These are phyloP conservation scores for Tylochromis polylepis DNA, from an alignment of 2,113 vertebrate genomes.

Conservation along the genomic window DNA sequence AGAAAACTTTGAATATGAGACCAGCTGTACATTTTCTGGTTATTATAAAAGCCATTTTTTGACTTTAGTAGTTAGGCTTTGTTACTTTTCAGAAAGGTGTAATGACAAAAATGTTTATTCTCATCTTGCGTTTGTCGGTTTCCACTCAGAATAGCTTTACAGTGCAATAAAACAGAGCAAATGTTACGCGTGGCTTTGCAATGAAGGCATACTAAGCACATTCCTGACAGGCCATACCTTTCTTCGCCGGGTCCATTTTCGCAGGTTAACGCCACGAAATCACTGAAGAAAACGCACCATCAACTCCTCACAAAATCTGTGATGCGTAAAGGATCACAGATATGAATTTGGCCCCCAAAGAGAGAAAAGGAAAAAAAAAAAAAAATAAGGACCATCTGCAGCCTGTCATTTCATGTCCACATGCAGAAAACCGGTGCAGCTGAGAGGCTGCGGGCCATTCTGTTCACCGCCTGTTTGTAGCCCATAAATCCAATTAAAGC, in stretches of 20 bases:
- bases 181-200: background rate
- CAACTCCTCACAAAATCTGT: slow-evolving; percentile 26
- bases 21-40: background rate
- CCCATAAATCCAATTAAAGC: slow-evolving; percentile 22
- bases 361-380: background rate
- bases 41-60: background rate
- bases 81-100: background rate
- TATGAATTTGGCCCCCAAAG: background rate
- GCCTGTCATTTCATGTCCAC: slow-evolving; percentile 14
- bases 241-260: slow-evolving; percentile 60
- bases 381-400: background rate
- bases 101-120: background rate
- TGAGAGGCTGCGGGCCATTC: slow-evolving; percentile 7
- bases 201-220: background rate
- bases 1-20: background rate
- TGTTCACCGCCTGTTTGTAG: background rate
- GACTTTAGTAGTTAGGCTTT: background rate
- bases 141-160: background rate
- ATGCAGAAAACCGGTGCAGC: slow-evolving; percentile 1
- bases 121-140: background rate
- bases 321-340: slow-evolving; percentile 15
- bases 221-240: slow-evolving; percentile 43
- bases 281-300: slow-evolving; percentile 42
- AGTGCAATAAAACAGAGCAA: background rate
- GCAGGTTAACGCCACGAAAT: slow-evolving; percentile 32